phyloP scores from a whole-genome alignment of 2,113 vertebrate species.

The Phrynosoma platyrhinos region DNA sequence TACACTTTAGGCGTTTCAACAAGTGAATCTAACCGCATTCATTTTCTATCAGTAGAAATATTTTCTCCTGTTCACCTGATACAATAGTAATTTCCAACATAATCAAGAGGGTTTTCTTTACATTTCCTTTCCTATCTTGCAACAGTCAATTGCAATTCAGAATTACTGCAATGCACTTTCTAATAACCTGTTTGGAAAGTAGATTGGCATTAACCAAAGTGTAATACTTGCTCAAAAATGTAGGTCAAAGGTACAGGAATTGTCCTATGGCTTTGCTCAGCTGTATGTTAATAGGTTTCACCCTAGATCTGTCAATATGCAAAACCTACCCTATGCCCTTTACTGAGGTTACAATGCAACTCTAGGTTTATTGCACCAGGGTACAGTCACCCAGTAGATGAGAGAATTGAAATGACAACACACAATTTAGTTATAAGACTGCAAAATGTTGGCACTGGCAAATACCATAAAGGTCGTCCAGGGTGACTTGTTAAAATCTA shows the following conservation, averaged over 20 bases:
- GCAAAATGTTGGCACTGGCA: neutral
- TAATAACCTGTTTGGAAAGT: conserved; percentile 13
- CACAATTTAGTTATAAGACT: neutral
- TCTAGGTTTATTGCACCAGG: neutral
- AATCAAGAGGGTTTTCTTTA: neutral
- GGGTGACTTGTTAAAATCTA: neutral
- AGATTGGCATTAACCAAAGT: neutral
- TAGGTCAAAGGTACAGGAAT: conserved; percentile 34
- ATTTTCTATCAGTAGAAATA: conserved; percentile 4
- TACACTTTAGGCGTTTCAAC: neutral
- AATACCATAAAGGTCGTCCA: neutral
- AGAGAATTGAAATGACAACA: neutral
- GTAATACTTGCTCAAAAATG: conserved; percentile 6
- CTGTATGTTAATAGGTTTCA: neutral
- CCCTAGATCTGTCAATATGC: neutral
- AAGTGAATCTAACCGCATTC: neutral
- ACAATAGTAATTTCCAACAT: conserved; percentile 4
- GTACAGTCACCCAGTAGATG: neutral
- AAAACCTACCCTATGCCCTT: neutral
- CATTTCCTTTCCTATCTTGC: neutral
- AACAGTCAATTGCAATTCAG: neutral
- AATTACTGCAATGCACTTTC: neutral
- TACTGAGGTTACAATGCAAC: neutral
- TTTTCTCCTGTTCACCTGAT: conserved; percentile 8
- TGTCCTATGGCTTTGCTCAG: conserved; percentile 1